Conservation (phyloP, 2,797 vertebrate genomes). For the Halcyon badia region DNA sequence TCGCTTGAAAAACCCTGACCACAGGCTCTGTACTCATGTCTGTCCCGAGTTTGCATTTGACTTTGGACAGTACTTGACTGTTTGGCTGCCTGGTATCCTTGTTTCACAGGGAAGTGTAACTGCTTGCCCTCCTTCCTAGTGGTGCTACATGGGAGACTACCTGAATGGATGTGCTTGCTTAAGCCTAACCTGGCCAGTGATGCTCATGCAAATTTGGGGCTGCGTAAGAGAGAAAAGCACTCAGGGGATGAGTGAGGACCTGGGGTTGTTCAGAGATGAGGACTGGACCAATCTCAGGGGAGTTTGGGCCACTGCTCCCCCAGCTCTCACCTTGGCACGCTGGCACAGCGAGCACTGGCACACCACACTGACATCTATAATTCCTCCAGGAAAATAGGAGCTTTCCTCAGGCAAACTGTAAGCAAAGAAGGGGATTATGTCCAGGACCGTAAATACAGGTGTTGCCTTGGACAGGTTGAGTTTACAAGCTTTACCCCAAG, state of each 20-base stretch:
- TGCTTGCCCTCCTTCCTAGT: not conserved
- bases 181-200: not conserved
- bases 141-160: not conserved
- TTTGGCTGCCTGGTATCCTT: not conserved
- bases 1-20: not conserved
- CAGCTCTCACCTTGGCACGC: not conserved
- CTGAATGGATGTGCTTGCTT: not conserved
- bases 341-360: fast-evolving
- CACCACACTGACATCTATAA: fast-evolving
- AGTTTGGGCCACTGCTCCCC: not conserved
- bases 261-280: not conserved
- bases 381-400: not conserved
- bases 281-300: fast-evolving
- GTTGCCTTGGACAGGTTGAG: not conserved
- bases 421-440: not conserved
- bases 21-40: not conserved
- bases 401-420: not conserved
- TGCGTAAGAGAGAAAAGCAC: not conserved
- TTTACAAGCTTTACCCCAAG: not conserved
- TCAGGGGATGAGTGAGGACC: too few relatives aligned
- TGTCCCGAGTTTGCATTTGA: not conserved
- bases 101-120: not conserved
- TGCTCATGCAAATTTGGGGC: not conserved
- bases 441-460: not conserved
- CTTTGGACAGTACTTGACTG: not conserved